These are phyloP conservation scores for Mormyrops attenuatus DNA, from an alignment of 2,797 vertebrate species.

Conservation along the genomic window DNA sequence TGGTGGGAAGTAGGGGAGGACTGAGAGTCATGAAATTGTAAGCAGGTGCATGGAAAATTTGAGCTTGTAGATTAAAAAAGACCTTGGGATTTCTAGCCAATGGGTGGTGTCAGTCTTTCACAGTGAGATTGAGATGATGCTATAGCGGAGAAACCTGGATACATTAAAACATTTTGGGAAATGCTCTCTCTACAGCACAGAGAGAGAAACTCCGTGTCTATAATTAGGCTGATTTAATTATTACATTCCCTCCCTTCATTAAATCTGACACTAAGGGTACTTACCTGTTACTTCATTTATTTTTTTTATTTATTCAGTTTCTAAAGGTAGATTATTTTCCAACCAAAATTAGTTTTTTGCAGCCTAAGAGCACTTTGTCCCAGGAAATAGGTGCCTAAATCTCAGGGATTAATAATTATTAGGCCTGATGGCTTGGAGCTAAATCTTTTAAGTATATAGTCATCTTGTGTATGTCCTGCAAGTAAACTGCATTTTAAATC, in stretches of 20 bases:
- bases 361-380: slow-evolving; percentile 4
- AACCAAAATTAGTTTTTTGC: slow-evolving; percentile 8
- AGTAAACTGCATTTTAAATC: neutral
- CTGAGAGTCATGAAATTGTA: neutral
- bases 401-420: neutral
- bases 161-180: neutral
- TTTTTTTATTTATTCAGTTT: neutral
- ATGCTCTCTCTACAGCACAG: neutral
- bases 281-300: neutral
- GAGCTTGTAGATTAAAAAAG: slow-evolving; percentile 6
- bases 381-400: neutral
- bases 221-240: slow-evolving; percentile 15
- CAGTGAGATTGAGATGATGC: neutral
- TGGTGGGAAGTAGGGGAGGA: neutral
- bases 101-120: neutral
- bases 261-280: neutral
- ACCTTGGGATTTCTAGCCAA: neutral
- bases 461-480: neutral
- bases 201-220: neutral
- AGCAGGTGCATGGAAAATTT: slow-evolving; percentile 8
- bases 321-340: neutral
- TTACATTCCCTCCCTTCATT: neutral
- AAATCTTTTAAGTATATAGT: neutral
- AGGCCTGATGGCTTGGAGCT: slow-evolving; percentile 36
- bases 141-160: neutral